Base-by-base conservation (phyloP, 1,140 invertebrate genomes). In the Wiebesia pumilae region DNA sequence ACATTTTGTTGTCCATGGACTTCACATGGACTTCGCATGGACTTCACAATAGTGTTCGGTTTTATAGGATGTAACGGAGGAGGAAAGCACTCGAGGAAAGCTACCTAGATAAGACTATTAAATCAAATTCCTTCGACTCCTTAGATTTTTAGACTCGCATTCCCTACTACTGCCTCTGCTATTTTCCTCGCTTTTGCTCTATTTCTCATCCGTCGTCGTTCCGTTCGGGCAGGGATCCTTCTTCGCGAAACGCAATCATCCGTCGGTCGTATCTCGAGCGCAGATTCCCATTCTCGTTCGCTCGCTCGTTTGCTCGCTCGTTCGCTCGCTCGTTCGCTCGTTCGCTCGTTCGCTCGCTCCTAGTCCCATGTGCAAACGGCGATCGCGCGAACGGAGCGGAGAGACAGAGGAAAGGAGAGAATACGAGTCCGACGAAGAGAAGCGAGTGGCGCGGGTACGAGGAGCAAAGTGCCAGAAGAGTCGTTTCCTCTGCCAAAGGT, bases 401-500 rank as follows among this genome's bases (percentile, higher is more conserved):
- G 51, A 54, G 51, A 54, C n/a, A n/a, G 51, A 54, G 51, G 14
- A 16, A 10, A 16, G 14, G 19, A 19, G 51, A 2, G 51, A 30
- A 3, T 3, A n/a, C n/a, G n/a, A n/a, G 58, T 21, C 16, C 58
- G 7, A 21, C 3, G 16, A 27, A 62, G 4, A 9, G 24, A 62
- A 3, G 58, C 58, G 19, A 27, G 24, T 9, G 67, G 71, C 3
- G 33, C 86, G 87, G 24, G 40, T n/a, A 7, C 27, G 33, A n/a
- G 40, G 43, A 33, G 67, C 21, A 7, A 73, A 83, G 43, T 58
- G 81, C 43, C 65, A 33, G 65, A 3, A 79, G 51, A 65, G 47
- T 83, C 81, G 67, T 75, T 88, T 89, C 89, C 87, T 87, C 89
- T 88, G 71, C 85, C 88, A 83, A 91, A 9, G 90, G 89, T 89